Evolutionary conservation across 2,888 invertebrate species (phyloP).

Genomic region (Drosophila mimica): DNA sequence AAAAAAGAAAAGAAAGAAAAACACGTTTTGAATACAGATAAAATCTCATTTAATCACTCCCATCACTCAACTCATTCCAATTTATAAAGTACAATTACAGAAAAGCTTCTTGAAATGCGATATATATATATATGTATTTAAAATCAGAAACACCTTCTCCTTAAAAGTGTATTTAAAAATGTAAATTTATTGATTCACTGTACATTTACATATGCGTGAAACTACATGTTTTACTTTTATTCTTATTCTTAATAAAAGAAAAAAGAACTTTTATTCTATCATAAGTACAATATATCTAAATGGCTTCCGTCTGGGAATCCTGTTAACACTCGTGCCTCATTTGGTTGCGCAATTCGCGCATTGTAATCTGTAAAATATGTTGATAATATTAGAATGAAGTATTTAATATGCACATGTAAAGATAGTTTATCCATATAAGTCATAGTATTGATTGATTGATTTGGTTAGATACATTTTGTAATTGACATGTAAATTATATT

Average conservation of each 20-base stretch:
- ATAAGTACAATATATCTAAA: not conserved
- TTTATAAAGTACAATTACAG: not conserved
- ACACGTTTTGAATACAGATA: no score
- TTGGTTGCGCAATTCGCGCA: slow-evolving; percentile 70
- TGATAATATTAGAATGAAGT: slow-evolving; percentile 26
- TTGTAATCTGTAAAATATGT: slow-evolving; percentile 63
- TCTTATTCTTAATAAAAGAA: not conserved
- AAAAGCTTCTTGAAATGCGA: not conserved
- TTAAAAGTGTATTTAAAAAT: not conserved
- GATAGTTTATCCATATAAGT: not conserved
- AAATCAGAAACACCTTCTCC: not conserved
- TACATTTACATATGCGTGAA: not conserved
- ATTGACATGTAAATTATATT: slow-evolving; percentile 46
- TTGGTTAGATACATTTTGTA: slow-evolving; percentile 56
- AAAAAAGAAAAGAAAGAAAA: no score
- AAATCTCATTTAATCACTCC: no score
- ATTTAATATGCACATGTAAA: not conserved
- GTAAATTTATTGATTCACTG: not conserved
- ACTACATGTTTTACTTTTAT: not conserved
- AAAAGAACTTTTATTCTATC: not conserved
- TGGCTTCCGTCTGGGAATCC: not conserved
- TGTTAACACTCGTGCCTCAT: slow-evolving; percentile 43
- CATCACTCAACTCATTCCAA: no score
- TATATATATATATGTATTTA: not conserved
- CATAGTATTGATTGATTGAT: slow-evolving; percentile 4